Percentiles rank a stretch among this genome's conserved stretches.
These are phyloP conservation scores for Sacculina carcini DNA, from an alignment of 2,888 invertebrate species.

Conservation along the genomic window DNA sequence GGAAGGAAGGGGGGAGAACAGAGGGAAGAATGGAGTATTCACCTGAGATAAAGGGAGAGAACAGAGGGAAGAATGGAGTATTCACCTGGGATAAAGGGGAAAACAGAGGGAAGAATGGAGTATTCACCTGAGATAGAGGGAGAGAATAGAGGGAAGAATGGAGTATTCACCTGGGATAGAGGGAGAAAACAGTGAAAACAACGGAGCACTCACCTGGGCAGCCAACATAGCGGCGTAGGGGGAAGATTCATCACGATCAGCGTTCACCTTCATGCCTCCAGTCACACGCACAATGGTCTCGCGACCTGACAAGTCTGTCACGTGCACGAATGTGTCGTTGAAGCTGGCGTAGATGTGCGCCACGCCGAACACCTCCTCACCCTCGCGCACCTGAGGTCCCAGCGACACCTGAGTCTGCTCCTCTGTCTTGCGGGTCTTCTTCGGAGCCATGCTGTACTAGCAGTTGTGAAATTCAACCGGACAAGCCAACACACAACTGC, in stretches of 20 bases:
- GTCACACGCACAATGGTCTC: slow-evolving; percentile 87
- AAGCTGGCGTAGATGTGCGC: slow-evolving; percentile 99
- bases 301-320: slow-evolving; percentile 90
- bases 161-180: neutral
- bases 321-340: slow-evolving; percentile 99
- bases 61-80: neutral
- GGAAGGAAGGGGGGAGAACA: neutral
- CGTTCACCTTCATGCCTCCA: slow-evolving; percentile 98
- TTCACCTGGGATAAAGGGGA: slow-evolving; percentile 1
- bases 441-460: slow-evolving; percentile 60
- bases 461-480: slow-evolving; percentile 2
- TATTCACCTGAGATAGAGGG: too few relatives aligned
- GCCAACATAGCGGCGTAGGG: slow-evolving; percentile 99
- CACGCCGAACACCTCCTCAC: slow-evolving; percentile 93
- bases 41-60: neutral
- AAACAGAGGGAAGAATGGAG: too few relatives aligned
- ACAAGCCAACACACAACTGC: neutral
- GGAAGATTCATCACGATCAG: slow-evolving; percentile 98
- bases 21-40: neutral
- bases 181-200: slow-evolving; percentile 15
- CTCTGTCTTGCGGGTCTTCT: slow-evolving; percentile 71
- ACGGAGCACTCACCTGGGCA: slow-evolving; percentile 54
- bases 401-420: slow-evolving; percentile 89
- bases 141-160: neutral
- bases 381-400: slow-evolving; percentile 85